phyloP scores from a whole-genome alignment of 2,113 vertebrate genomes.

The Syngnathus scovelli region DNA sequence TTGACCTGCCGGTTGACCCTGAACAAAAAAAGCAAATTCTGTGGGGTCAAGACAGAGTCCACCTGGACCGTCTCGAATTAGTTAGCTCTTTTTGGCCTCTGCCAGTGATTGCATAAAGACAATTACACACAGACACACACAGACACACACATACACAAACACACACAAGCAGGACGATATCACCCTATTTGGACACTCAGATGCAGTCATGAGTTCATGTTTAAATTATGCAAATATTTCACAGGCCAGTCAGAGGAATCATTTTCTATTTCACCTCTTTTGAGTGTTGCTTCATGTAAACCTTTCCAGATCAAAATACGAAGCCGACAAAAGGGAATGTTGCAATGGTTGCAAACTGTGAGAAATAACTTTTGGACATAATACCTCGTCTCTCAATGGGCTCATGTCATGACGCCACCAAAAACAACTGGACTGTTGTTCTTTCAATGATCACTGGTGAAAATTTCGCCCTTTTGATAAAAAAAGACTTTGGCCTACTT shows the following conservation, averaged over 20 bases:
- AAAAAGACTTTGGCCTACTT: neutral
- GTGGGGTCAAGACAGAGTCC: conserved; percentile 39
- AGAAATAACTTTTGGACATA: neutral
- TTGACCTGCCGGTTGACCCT: conserved; percentile 50
- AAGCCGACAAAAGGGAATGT: neutral
- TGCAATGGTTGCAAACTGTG: conserved; percentile 16
- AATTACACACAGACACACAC: conserved; percentile 11
- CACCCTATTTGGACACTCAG: neutral
- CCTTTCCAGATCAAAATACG: neutral
- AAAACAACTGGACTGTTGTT: conserved; percentile 30
- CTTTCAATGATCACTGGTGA: conserved; percentile 35
- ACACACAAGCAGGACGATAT: neutral
- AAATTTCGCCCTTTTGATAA: neutral
- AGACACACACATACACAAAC: neutral
- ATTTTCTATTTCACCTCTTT: neutral
- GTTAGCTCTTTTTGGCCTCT: conserved; percentile 21
- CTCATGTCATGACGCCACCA: conserved; percentile 28
- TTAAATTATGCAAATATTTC: neutral
- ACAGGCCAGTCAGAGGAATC: neutral
- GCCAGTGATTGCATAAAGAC: conserved; percentile 28
- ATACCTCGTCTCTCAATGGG: conserved; percentile 38
- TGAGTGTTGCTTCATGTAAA: neutral
- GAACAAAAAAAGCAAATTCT: conserved; percentile 59
- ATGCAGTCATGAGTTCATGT: conserved; percentile 1
- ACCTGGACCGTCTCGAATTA: conserved; percentile 57